Percentiles rank a stretch among this genome's conserved stretches.
phyloP scores from a whole-genome alignment of 2,113 vertebrate genomes.

The Neomonachus schauinslandi region DNA sequence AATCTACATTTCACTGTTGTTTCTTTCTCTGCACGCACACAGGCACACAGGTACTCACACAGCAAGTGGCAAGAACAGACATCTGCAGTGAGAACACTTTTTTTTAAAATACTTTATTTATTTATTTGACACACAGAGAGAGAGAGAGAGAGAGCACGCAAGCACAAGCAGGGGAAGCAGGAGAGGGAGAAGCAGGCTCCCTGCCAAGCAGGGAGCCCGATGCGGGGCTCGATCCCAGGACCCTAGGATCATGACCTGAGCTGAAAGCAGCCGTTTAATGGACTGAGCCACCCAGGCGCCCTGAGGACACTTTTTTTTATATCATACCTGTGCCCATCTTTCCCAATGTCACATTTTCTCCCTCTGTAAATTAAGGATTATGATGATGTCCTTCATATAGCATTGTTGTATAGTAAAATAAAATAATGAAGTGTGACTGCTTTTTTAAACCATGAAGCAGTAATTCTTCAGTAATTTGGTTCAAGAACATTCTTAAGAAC shows the following conservation, averaged over 20 bases:
- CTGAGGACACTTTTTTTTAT: background rate
- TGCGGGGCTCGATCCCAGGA: no score
- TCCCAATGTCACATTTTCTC: background rate
- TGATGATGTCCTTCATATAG: background rate
- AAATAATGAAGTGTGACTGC: background rate
- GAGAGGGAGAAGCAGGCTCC: no score
- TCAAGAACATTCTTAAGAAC: background rate
- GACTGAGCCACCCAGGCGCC: no score
- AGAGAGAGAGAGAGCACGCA: no score
- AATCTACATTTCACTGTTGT: background rate
- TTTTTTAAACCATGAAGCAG: constrained; percentile 17
- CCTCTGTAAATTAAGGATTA: background rate
- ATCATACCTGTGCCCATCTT: background rate
- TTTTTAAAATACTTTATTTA: background rate
- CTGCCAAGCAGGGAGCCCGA: no score
- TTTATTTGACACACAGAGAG: no score
- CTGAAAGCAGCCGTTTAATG: no score
- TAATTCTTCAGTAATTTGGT: constrained; percentile 3
- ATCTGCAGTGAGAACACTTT: background rate
- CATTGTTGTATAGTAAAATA: background rate
- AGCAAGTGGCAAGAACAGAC: background rate
- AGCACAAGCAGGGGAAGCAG: no score
- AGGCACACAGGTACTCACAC: background rate
- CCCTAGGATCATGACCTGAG: no score
- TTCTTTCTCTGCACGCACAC: background rate